Evolutionary conservation across 2,797 vertebrate genomes (phyloP).

Genomic region (Chiloscyllium punctatum): DNA sequence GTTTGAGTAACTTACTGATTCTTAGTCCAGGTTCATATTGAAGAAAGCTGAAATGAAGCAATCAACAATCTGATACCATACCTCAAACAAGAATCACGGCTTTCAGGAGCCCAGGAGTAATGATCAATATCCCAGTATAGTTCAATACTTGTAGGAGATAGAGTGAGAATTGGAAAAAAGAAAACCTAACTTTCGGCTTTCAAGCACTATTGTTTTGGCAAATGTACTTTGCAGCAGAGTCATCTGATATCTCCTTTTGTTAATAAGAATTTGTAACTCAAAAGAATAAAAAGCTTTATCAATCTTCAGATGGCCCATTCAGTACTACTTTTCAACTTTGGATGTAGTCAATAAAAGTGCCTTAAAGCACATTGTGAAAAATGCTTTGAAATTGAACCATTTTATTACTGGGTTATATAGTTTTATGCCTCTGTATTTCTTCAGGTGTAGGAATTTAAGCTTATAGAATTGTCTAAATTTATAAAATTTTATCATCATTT

Average conservation of each 20-base stretch:
- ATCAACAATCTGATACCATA: not conserved
- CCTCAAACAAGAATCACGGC: not conserved
- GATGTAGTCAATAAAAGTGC: not conserved
- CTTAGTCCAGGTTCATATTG: not conserved
- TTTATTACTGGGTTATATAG: not conserved
- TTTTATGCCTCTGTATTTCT: not conserved
- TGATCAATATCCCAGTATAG: not conserved
- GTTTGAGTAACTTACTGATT: not conserved
- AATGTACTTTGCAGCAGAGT: not conserved
- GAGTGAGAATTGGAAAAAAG: not conserved
- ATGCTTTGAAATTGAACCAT: not conserved
- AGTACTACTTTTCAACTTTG: not conserved
- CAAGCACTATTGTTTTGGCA: not conserved
- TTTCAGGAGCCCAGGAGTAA: not conserved
- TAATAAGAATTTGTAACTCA: not conserved
- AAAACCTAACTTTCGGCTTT: not conserved
- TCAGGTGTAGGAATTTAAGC: not conserved
- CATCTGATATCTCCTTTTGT: not conserved
- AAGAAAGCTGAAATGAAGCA: not conserved
- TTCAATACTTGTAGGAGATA: not conserved
- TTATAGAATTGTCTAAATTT: not conserved
- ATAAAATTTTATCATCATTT: slow-evolving; percentile 4
- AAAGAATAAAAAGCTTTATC: not conserved
- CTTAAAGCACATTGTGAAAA: not conserved
- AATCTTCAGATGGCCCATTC: not conserved